Evolutionary conservation across 1,140 invertebrate species (phyloP).

Genomic region (Nilaparvata lugens): DNA sequence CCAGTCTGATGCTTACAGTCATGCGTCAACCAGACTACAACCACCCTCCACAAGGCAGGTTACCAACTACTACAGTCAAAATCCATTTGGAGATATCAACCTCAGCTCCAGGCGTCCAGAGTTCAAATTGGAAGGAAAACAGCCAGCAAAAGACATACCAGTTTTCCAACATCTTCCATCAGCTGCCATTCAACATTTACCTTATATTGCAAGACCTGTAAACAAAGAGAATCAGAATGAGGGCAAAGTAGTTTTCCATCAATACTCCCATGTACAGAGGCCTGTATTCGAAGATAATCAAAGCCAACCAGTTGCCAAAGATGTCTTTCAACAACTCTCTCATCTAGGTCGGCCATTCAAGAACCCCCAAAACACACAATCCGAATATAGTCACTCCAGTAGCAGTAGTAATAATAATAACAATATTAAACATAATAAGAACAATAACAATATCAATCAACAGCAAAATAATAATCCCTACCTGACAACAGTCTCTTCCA

Average conservation of each 20-base stretch:
- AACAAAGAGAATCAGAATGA: neutral
- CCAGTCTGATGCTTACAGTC: neutral
- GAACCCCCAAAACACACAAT: neutral
- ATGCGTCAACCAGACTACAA: neutral
- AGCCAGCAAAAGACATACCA: too few species aligned
- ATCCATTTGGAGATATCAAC: slow-evolving; percentile 18
- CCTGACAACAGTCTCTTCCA: slow-evolving; percentile 14
- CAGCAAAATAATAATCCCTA: slow-evolving; percentile 2
- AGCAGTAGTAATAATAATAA: too few species aligned
- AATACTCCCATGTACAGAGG: slow-evolving; percentile 21
- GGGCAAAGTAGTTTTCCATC: slow-evolving; percentile 21
- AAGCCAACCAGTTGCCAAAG: slow-evolving; percentile 7
- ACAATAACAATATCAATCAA: neutral
- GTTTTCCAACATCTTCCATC: too few species aligned
- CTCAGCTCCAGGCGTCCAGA: slow-evolving; percentile 17
- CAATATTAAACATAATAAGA: too few species aligned
- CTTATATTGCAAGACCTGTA: slow-evolving; percentile 5
- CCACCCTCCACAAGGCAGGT: neutral
- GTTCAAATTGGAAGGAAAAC: too few species aligned
- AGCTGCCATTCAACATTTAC: too few species aligned
- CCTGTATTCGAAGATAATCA: slow-evolving; percentile 1
- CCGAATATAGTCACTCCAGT: too few species aligned
- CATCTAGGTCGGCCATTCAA: slow-evolving; percentile 24
- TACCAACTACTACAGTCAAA: slow-evolving; percentile 5
- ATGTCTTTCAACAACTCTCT: slow-evolving; percentile 22